Base-by-base conservation (phyloP, 1,140 invertebrate genomes). In the Caenorhabditis inopinata region DNA sequence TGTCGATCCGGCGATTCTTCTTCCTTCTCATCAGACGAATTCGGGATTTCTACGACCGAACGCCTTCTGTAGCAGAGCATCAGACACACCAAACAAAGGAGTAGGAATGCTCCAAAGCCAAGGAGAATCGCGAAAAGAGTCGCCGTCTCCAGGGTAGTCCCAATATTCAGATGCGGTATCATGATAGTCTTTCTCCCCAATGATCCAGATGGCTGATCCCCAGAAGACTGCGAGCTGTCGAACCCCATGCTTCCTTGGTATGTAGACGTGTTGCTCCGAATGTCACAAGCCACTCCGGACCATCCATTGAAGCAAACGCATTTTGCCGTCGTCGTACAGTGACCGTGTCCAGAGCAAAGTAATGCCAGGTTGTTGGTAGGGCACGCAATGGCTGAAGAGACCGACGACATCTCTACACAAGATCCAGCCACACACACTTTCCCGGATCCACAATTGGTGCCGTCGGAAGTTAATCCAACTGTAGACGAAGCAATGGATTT, bases 321-420 rank as follows among this genome's bases (percentile, higher is more conserved):
- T 83, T 93, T 93, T 89, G 96, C 95, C 47, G 92, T 90, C 89
- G 96, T 97, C 1, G 96, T 96, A 89, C 96, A 98, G 58, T 93
- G 92, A 89, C 96, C 96, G 90, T 95, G 93, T 49, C 94, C 94
- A 51, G 95, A 97, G 90, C 96, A 98, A 87, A 96, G 93, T 82
- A 93, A 90, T 85, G 93, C 93, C 85, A 93, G 92, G 89, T 94
- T 93, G 89, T 95, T 96, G 79, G 92, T 93, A 49, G 94, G 94
- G 90, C 95, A 97, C 87, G 93, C 93, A 78, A 92, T 93, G 89
- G 93, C 92, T 89, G 87, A 84, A 11, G 87, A 23, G 5, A 81
- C 80, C 21, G 74, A 76, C 6, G 53, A 23, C 80, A 81, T 81
- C 47, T 88, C 87, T 3, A 87, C 77, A 48, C 87, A 87, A 25